Evolutionary conservation across 2,888 invertebrate species (phyloP), one percentile per base, ranked within the genome.

Genomic region (Habroteleia sp.): DNA sequence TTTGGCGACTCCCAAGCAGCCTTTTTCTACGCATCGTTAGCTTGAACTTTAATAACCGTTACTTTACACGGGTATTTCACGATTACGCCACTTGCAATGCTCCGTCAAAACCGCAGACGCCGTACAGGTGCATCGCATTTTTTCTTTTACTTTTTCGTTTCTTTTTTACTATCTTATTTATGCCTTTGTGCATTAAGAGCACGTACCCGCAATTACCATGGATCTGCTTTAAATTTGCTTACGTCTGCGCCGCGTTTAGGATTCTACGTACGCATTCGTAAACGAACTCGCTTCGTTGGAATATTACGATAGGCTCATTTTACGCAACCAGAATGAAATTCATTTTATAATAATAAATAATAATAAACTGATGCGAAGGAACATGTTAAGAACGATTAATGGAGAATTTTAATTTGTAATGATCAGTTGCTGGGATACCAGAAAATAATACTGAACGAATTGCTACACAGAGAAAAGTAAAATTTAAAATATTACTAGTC

Each of bases 1-100:
- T 63, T 63, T 25, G 58, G 58, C 13, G 10, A 37, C 35, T 13
- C 3, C 10, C 16, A 17, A 14, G 23, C 20, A 5, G 37, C 39
- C 46, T 65, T 65, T 65, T 48, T 60, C 37, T 29, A 25, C 27
- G 63, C 50, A 41, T 33, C 35, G 52, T 25, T 11, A 41, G 20
- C 48, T 41, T 58, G 68, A 58, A 68, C 48, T 68, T 68, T 68
- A 58, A 31, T 35, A 46, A 58, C 68, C 58, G 68, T 68, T 68
- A 60, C 41, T 35, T 60, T 35, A 8, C 50, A 27, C 50, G 50
- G 10, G 42, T 29, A 50, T 25, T 48, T 50, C 54, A 27, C 29
- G 33, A 56, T 58, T 35, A 16, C 50, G 17, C 33, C 42, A 58
- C 35, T 14, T 41, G 48, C 56, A 56, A 66, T 44, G 44, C 44